Evolutionary conservation across 1,140 invertebrate species (phyloP).

Genomic region (Pomacea maculata): DNA sequence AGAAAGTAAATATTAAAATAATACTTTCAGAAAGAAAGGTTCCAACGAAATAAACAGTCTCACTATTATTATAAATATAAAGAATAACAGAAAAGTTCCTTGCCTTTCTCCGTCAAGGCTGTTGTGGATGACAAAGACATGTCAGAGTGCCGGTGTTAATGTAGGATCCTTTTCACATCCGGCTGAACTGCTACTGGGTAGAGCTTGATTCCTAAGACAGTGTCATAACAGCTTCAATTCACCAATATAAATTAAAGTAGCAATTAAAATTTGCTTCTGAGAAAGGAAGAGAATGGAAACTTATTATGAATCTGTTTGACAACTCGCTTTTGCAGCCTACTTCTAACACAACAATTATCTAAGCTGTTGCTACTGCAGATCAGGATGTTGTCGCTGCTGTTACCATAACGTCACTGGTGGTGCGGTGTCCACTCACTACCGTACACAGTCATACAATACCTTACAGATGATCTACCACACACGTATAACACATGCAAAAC

Average conservation of each 20-base stretch:
- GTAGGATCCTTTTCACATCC: too few species aligned
- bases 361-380: too few species aligned
- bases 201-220: constrained; percentile 13
- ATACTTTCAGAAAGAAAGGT: constrained; percentile 17
- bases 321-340: background rate
- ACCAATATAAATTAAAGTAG: background rate
- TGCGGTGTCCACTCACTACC: too few species aligned
- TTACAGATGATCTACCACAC: too few species aligned
- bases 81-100: constrained; percentile 22
- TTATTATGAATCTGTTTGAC: background rate
- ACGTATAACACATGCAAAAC: too few species aligned
- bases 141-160: background rate
- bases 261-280: constrained; percentile 4
- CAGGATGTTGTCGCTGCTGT: too few species aligned
- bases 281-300: constrained; percentile 3
- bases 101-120: background rate
- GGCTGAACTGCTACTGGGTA: constrained; percentile 8
- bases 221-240: constrained; percentile 1
- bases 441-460: too few species aligned
- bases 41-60: too few species aligned
- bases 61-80: constrained; percentile 8
- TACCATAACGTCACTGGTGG: too few species aligned
- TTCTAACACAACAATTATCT: too few species aligned
- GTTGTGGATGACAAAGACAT: background rate
- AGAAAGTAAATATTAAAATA: constrained; percentile 32